Base-by-base conservation (phyloP, 2,797 vertebrate genomes). In the Ptychobarbus kaznakovi region DNA sequence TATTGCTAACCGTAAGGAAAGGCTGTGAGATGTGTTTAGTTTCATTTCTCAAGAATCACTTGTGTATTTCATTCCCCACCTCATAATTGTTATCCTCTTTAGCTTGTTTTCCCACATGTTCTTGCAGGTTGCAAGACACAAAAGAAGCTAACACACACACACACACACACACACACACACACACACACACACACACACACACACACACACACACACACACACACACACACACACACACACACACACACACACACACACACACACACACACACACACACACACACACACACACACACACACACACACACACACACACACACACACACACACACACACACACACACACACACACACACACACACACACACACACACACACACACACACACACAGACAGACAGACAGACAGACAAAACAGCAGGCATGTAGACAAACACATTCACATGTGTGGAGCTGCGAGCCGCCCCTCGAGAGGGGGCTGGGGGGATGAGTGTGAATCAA, bases 401-500 rank as follows among this genome's bases (percentile, higher is more conserved):
- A 75, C 70, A 82, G 44, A 72, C 28, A 70, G 61, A 84, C 81
- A 69, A 70, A 84, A 84, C 83, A 79, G 38, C 49, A 78, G 74
- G 25, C 61, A 69, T 53, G 46, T 28, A 80, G 25, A 73, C 83
- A 85, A 80, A 63, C 20, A 74, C 68, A 25, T 38, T 40, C 74
- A 70, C 75, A 11, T 63, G 53, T 8, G 28, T 63, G 16, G 25
- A 77, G 46, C 73, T 22, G 10, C 9, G 32, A 25, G 58, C 22
- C 44, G 2, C 44, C 82, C 46, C 44, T 61, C 13, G 58, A 83
- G 89, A 89, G 93, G 90, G 86, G 83, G 90, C 87, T 88, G 73
- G 76, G 86, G 18, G 77, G 28, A 20, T 46, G 66, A 65, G 69
- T 58, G 80, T 85, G 91, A 92, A 78, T 68, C 70, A 16, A 66